Evolutionary conservation across 2,888 invertebrate genomes (phyloP).

Genomic region (Dolichopus griseipennis): DNA sequence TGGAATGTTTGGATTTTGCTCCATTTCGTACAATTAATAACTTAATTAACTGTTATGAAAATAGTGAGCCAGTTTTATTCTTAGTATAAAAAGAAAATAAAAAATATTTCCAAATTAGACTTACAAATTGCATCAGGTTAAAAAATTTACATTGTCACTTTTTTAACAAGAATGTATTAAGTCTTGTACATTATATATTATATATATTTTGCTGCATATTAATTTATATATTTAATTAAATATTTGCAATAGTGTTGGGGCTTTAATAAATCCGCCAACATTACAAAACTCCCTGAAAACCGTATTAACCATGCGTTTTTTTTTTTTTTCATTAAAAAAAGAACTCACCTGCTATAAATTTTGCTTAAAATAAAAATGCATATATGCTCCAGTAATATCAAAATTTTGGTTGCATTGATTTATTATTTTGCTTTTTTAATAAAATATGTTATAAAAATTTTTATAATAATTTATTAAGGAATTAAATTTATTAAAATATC

Average conservation of each 20-base stretch:
- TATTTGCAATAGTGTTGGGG: too few relatives aligned
- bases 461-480: not conserved
- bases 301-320: slow-evolving; percentile 1
- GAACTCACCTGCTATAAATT: not conserved
- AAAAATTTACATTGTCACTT: too few relatives aligned
- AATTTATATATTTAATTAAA: too few relatives aligned
- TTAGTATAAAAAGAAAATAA: not conserved
- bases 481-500: not conserved
- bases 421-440: not conserved
- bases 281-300: not conserved
- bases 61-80: not conserved
- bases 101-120: not conserved
- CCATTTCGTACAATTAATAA: slow-evolving; percentile 27
- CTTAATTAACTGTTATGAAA: not conserved
- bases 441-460: not conserved
- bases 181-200: too few relatives aligned
- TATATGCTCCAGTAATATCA: not conserved
- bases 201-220: too few relatives aligned
- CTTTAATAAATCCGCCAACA: not conserved
- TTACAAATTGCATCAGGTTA: not conserved
- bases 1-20: slow-evolving; percentile 35
- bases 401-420: not conserved
- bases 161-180: too few relatives aligned
- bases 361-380: not conserved
- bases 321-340: not conserved